Conservation (phyloP, 2,888 invertebrate species). For the Ennomos erosarius region DNA sequence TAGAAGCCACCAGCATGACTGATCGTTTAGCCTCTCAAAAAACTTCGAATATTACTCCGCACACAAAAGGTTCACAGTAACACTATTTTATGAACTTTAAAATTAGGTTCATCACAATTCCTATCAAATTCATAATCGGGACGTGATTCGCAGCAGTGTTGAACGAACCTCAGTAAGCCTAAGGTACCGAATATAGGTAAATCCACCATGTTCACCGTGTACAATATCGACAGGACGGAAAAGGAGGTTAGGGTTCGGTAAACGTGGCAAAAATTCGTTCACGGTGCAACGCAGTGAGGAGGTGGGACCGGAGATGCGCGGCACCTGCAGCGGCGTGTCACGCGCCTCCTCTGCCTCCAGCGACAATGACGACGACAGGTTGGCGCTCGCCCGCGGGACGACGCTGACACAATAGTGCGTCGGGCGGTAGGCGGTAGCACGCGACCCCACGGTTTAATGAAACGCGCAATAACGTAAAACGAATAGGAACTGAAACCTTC, state of each 20-base stretch:
- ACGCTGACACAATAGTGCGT: slow-evolving; percentile 81
- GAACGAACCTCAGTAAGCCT: background rate
- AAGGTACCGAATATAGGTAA: slow-evolving; percentile 20
- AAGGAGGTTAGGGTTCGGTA: slow-evolving; percentile 97
- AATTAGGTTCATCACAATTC: slow-evolving; percentile 4
- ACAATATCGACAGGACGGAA: slow-evolving; percentile 91
- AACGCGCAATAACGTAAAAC: slow-evolving; percentile 1
- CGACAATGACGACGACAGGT: slow-evolving; percentile 97
- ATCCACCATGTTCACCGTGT: slow-evolving; percentile 40
- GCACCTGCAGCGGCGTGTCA: slow-evolving; percentile 84
- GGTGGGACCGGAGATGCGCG: slow-evolving; percentile 93
- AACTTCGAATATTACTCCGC: slow-evolving; percentile 5
- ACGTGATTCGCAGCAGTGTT: slow-evolving; percentile 1
- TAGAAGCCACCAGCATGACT: slow-evolving; percentile 39
- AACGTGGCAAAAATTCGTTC: slow-evolving; percentile 97
- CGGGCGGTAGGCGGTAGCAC: slow-evolving; percentile 79
- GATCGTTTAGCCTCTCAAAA: slow-evolving; percentile 20
- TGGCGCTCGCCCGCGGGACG: slow-evolving; percentile 55
- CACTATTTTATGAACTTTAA: slow-evolving; percentile 5
- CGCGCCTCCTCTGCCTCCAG: slow-evolving; percentile 97
- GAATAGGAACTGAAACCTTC: slow-evolving; percentile 28
- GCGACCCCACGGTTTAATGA: slow-evolving; percentile 36
- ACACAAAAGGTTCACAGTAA: slow-evolving; percentile 5
- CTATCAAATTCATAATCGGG: background rate
- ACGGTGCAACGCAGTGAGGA: slow-evolving; percentile 99